Evolutionary conservation across 1,140 invertebrate genomes (phyloP).

Genomic region (Drosophila miranda): DNA sequence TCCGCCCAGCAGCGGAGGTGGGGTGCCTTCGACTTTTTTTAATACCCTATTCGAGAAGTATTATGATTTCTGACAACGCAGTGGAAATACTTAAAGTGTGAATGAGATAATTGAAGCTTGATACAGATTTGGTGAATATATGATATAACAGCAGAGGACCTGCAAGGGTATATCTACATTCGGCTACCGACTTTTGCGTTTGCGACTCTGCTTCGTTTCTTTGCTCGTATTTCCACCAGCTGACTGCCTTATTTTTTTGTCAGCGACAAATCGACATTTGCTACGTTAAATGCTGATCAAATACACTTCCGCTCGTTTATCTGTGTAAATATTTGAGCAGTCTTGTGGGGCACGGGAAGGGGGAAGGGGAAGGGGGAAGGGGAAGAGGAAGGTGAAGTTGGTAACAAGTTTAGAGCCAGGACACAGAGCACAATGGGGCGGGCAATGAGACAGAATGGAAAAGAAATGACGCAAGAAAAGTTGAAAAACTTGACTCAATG

Average conservation of each 20-base stretch:
- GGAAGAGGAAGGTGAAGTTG: no score
- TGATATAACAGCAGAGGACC: no score
- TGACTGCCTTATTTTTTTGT: slow-evolving; percentile 2
- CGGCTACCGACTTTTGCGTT: no score
- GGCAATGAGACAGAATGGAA: slow-evolving; percentile 25
- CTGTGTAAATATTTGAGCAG: slow-evolving; percentile 75
- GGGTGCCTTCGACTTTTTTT: slow-evolving; percentile 30
- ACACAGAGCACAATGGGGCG: slow-evolving; percentile 27
- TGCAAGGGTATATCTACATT: no score
- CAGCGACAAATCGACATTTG: slow-evolving; percentile 71
- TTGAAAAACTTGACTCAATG: slow-evolving; percentile 38
- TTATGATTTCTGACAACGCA: no score
- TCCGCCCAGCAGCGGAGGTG: background rate
- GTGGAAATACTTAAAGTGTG: no score
- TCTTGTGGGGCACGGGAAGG: slow-evolving; percentile 1
- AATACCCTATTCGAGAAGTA: no score
- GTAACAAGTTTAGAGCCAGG: slow-evolving; percentile 63
- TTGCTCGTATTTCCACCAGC: background rate
- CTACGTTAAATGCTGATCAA: slow-evolving; percentile 75
- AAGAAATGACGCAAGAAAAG: slow-evolving; percentile 57
- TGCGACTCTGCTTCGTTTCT: no score
- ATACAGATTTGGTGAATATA: no score
- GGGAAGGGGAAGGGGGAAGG: background rate
- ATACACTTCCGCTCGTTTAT: slow-evolving; percentile 77
- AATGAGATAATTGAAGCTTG: no score